Conservation (phyloP, 2,113 vertebrate species). For the Nibea albiflora region DNA sequence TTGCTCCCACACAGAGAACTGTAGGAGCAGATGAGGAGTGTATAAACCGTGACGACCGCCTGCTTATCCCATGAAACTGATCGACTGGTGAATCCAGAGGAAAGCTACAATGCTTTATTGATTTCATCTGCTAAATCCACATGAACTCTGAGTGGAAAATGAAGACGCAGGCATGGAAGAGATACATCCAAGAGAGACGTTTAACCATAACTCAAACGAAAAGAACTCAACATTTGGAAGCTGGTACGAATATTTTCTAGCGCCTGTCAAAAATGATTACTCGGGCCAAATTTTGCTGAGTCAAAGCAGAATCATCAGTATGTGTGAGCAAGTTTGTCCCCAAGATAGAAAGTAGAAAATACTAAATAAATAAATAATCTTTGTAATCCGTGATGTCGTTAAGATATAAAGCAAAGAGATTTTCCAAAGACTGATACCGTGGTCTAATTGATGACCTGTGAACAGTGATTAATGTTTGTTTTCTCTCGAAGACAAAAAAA, state of each 20-base stretch:
- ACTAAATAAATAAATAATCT: slow-evolving; percentile 14
- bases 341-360: slow-evolving; percentile 7
- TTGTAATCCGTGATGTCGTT: slow-evolving; percentile 34
- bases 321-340: slow-evolving; percentile 8
- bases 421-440: slow-evolving; percentile 7
- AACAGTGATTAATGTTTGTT: slow-evolving; percentile 20
- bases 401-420: slow-evolving; percentile 32
- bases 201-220: not conserved
- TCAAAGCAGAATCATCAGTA: not conserved
- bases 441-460: slow-evolving; percentile 33
- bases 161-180: slow-evolving; percentile 3
- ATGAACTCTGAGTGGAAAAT: slow-evolving; percentile 22
- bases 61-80: slow-evolving; percentile 24
- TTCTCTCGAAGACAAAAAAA: slow-evolving; percentile 3
- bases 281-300: not conserved
- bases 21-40: slow-evolving; percentile 41
- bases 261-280: not conserved
- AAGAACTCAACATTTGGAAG: not conserved
- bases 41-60: slow-evolving; percentile 39
- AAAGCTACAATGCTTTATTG: slow-evolving; percentile 39
- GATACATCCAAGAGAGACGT: not conserved
- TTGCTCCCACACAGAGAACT: slow-evolving; percentile 25
- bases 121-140: slow-evolving; percentile 53
- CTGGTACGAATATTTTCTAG: not conserved
- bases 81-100: slow-evolving; percentile 35